phyloP scores from a whole-genome alignment of 2,113 vertebrate genomes.

The Sinocyclocheilus anophthalmus region DNA sequence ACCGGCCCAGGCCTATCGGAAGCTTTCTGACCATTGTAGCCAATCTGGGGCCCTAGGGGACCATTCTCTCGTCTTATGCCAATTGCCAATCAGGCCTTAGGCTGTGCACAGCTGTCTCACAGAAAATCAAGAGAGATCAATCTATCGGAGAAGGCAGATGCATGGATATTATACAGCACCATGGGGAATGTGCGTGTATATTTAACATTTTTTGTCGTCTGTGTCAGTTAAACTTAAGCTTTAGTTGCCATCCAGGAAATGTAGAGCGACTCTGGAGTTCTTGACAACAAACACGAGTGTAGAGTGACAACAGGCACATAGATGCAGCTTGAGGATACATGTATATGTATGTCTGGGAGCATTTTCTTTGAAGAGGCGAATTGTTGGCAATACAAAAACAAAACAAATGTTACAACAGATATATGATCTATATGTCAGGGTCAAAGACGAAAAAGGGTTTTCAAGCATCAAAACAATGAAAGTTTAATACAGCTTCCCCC shows the following conservation, averaged over 20 bases:
- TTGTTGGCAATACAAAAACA: neutral
- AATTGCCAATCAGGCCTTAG: constrained; percentile 51
- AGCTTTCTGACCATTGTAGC: constrained; percentile 34
- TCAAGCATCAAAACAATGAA: no score
- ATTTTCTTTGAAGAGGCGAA: neutral
- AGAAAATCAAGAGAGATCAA: constrained; percentile 51
- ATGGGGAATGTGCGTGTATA: constrained; percentile 18
- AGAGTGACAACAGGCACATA: neutral
- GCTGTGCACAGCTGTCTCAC: constrained; percentile 35
- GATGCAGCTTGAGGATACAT: neutral
- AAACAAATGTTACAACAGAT: neutral
- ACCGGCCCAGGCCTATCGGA: constrained; percentile 5
- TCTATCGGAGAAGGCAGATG: constrained; percentile 47
- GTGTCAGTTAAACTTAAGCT: constrained; percentile 12
- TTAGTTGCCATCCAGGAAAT: neutral
- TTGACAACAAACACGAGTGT: neutral
- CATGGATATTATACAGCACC: constrained; percentile 38
- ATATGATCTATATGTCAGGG: neutral
- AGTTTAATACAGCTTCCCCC: no score
- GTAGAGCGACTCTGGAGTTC: neutral
- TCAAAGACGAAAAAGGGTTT: no score
- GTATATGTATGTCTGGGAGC: neutral
- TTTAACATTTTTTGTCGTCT: constrained; percentile 17
- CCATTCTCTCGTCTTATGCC: constrained; percentile 45
- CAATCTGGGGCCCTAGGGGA: constrained; percentile 33